Base-by-base conservation (phyloP, 2,113 vertebrate species). In the Speoplatyrhinus poulsoni region DNA sequence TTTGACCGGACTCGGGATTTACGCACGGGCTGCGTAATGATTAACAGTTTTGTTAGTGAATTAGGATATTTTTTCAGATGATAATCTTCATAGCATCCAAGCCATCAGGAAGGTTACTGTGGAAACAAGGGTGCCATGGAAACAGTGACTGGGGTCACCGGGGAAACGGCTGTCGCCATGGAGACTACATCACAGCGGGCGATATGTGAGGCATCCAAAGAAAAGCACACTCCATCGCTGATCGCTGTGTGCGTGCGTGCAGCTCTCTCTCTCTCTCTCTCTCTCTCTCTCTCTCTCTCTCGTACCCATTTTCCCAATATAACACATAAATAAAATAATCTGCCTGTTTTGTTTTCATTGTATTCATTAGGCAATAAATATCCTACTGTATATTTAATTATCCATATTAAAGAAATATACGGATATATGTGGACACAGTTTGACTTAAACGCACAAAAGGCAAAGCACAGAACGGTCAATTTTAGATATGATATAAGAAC, bases 71-170 rank as follows among this genome's bases (percentile, higher is more conserved):
- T 79, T 81, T 65, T 52, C 16, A 33, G 63, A 82, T 69, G 41
- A 72, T 9, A 70, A 83, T 83, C 85, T 87, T 81, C 79, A 65
- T 61, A 87, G 89, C 89, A 91, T 90, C 90, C 85, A 92, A 94
- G 93, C 92, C 94, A 95, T 95, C 94, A 95, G 94, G 93, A 94
- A 89, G 86, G 92, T 92, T 94, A 93, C 94, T 92, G 92, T 82
- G 82, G 94, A 95, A 96, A 95, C 91, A 79, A 88, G 72, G 91
- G 94, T 93, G 92, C 94, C 95, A 97, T 98, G 94, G 96, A 94
- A 98, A 98, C 96, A 93, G 91, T 93, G 86, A 91, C 88, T 86
- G 91, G 93, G 93, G 95, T 97, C 96, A 96, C 95, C 93, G 90
- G 89, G 96, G 95, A 95, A 96, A 98, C 95, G 83, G n/a, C 82